Conservation (phyloP, 37 sponge, comb jelly and placozoan genomes). For the Bolinopsis microptera region DNA sequence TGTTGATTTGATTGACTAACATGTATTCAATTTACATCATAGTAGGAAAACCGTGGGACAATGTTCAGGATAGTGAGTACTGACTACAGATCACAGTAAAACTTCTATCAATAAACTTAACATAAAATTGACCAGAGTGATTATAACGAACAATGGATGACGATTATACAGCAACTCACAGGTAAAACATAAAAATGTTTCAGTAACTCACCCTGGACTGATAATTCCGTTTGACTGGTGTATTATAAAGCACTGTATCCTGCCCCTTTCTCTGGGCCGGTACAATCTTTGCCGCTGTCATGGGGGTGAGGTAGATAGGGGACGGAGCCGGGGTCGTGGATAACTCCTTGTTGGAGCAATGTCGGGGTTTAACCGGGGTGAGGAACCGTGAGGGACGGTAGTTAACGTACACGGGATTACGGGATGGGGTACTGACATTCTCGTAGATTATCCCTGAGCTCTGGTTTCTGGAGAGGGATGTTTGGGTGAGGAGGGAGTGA, state of each 20-base stretch:
- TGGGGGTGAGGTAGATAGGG: background rate
- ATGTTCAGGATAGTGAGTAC: no score
- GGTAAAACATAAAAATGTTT: no score
- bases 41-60: background rate
- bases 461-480: background rate
- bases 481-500: no score
- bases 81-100: no score
- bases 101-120: no score
- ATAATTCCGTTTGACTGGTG: background rate
- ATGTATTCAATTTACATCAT: background rate
- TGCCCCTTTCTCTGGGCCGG: background rate
- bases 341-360: background rate
- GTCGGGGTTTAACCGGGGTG: background rate
- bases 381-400: background rate
- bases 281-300: background rate
- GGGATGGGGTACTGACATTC: background rate
- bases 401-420: slow-evolving; percentile 26
- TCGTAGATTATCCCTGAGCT: slow-evolving; percentile 26
- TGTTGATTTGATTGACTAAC: background rate
- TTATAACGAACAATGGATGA: no score
- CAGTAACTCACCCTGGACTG: background rate
- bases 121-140: no score
- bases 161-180: no score
- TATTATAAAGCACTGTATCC: background rate
- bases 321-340: background rate